Conservation (phyloP, 1,140 invertebrate species). For the Halictus rubicundus region DNA sequence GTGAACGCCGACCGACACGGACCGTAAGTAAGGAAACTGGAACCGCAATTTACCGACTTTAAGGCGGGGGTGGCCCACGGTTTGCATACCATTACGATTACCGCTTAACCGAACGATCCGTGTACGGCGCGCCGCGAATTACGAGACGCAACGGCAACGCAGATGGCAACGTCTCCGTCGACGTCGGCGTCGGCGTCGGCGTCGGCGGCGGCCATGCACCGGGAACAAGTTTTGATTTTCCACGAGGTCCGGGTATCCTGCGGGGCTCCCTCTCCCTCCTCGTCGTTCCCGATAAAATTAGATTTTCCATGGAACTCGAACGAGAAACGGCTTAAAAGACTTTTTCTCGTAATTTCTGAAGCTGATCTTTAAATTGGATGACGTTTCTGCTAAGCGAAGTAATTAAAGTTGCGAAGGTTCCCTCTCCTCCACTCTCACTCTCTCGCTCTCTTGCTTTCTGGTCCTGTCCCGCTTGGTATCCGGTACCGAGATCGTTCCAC, state of each 20-base stretch:
- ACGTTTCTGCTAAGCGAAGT: constrained; percentile 23
- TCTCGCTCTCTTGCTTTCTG: too few relatives aligned
- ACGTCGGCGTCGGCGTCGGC: too few relatives aligned
- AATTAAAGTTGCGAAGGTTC: constrained; percentile 36
- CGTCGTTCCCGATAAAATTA: not conserved
- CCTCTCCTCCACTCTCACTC: not conserved
- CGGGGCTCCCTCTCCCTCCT: too few relatives aligned
- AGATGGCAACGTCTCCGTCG: not conserved
- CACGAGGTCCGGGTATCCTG: not conserved
- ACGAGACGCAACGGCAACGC: not conserved
- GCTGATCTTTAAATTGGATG: constrained; percentile 30
- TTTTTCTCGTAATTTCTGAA: constrained; percentile 30
- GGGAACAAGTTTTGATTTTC: not conserved
- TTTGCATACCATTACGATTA: constrained; percentile 39
- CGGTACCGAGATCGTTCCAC: not conserved
- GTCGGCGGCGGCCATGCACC: too few relatives aligned
- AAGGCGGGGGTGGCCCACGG: not conserved
- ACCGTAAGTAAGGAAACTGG: constrained; percentile 33
- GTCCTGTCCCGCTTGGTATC: not conserved
- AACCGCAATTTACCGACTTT: constrained; percentile 45
- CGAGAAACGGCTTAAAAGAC: not conserved
- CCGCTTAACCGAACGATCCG: constrained; percentile 2
- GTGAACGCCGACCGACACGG: constrained; percentile 26
- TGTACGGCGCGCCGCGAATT: not conserved
- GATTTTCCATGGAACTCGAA: not conserved